Percentiles rank a stretch among this genome's conserved stretches.
Conservation (phyloP, 1,140 invertebrate genomes). For the Mizuhopecten yessoensis region DNA sequence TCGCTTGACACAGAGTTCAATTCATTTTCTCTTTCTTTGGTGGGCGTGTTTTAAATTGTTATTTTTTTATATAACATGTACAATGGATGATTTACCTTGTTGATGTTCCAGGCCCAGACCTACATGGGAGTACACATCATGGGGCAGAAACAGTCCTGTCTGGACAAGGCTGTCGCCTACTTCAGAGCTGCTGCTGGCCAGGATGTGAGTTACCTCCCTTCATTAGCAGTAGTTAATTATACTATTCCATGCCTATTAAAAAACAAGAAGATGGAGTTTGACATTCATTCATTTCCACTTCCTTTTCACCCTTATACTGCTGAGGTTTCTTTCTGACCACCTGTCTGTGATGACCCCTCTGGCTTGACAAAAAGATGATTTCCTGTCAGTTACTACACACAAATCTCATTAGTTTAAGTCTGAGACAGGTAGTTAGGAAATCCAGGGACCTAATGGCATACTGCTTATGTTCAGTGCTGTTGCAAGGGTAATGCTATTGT, state of each 20-base stretch:
- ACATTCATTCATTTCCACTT: too few relatives aligned
- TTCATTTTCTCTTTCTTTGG: too few relatives aligned
- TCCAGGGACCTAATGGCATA: not conserved
- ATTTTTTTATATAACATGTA: too few relatives aligned
- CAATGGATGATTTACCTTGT: too few relatives aligned
- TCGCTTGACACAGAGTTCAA: too few relatives aligned
- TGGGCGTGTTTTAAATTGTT: too few relatives aligned
- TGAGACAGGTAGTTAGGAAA: conserved; percentile 6
- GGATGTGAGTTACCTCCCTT: conserved; percentile 67
- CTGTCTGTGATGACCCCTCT: conserved; percentile 45
- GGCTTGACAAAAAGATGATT: conserved; percentile 42
- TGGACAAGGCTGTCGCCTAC: conserved; percentile 69
- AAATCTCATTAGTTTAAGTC: conserved; percentile 58
- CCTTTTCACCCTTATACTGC: too few relatives aligned
- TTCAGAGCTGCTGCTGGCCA: conserved; percentile 76
- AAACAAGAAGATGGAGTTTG: too few relatives aligned
- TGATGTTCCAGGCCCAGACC: conserved; percentile 74
- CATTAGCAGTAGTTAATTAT: not conserved
- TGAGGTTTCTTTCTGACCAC: too few relatives aligned
- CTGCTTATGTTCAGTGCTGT: too few relatives aligned
- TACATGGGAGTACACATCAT: conserved; percentile 78
- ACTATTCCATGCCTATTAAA: too few relatives aligned
- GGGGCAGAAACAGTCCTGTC: conserved; percentile 67
- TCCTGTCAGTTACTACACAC: conserved; percentile 50
- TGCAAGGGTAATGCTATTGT: too few relatives aligned